Evolutionary conservation across 2,797 vertebrate genomes (phyloP).

Genomic region (Gymnoscopelus braueri): DNA sequence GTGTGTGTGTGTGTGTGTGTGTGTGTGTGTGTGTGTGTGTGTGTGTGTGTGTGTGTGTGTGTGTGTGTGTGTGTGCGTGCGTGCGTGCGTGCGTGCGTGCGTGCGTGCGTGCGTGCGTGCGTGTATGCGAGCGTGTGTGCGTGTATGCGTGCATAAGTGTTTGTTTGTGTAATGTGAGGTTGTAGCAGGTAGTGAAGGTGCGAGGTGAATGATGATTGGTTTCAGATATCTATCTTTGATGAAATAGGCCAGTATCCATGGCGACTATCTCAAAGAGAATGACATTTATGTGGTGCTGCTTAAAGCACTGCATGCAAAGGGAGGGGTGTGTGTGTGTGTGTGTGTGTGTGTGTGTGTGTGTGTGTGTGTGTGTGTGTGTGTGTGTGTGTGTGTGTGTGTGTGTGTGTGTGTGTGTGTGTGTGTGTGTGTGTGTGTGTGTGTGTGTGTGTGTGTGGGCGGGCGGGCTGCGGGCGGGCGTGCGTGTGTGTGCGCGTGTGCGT

Average conservation of each 20-base stretch:
- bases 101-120: conserved; percentile 16
- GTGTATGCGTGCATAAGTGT: conserved; percentile 7
- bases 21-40: conserved; percentile 19
- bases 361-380: conserved; percentile 15
- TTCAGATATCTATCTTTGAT: conserved; percentile 22
- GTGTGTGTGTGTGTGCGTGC: conserved; percentile 18
- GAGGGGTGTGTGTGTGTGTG: conserved; percentile 3
- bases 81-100: not conserved
- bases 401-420: too few relatives aligned
- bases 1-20: not conserved
- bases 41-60: not conserved
- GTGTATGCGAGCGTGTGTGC: conserved; percentile 17
- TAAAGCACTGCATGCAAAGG: conserved; percentile 11
- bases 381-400: not conserved
- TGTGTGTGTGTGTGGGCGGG: too few relatives aligned
- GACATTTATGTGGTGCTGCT: conserved; percentile 23
- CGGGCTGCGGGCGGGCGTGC: not conserved
- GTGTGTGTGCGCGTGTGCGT: not conserved
- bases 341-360: conserved; percentile 11
- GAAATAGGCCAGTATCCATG: conserved; percentile 58
- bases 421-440: too few relatives aligned
- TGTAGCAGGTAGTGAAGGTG: not conserved
- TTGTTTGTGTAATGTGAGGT: not conserved
- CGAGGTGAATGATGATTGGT: conserved; percentile 47
- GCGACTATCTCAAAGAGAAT: conserved; percentile 34